These are phyloP conservation scores for Apotomis turbidana DNA, from an alignment of 2,888 invertebrate genomes.

Conservation along the genomic window DNA sequence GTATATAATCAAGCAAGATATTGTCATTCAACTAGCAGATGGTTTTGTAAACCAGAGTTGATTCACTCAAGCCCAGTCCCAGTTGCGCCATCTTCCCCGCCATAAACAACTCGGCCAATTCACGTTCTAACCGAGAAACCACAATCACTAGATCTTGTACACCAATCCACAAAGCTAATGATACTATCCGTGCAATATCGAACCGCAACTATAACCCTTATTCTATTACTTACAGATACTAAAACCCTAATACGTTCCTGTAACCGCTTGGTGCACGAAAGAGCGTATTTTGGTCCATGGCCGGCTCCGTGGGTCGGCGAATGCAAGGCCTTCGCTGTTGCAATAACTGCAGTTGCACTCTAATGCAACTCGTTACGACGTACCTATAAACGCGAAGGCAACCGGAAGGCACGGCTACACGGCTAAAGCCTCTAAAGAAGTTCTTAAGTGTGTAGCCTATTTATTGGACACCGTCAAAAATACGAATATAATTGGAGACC, in stretches of 20 bases:
- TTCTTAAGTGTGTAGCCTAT: neutral
- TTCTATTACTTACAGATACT: slow-evolving; percentile 46
- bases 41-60: slow-evolving; percentile 35
- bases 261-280: slow-evolving; percentile 66
- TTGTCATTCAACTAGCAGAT: slow-evolving; percentile 1
- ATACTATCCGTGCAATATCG: slow-evolving; percentile 22
- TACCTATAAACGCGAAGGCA: slow-evolving; percentile 27
- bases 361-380: slow-evolving; percentile 58
- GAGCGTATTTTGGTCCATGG: slow-evolving; percentile 80
- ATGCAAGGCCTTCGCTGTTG: slow-evolving; percentile 79
- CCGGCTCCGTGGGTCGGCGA: slow-evolving; percentile 73
- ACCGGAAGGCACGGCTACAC: slow-evolving; percentile 18
- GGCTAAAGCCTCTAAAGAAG: slow-evolving; percentile 9
- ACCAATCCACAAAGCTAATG: slow-evolving; percentile 40
- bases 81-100: slow-evolving; percentile 50
- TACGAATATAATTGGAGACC: too few relatives aligned
- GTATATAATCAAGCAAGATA: neutral
- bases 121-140: slow-evolving; percentile 49
- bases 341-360: slow-evolving; percentile 75
- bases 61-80: slow-evolving; percentile 27
- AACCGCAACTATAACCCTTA: slow-evolving; percentile 30
- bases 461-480: too few relatives aligned
- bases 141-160: slow-evolving; percentile 48
- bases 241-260: slow-evolving; percentile 47
- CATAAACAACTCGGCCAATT: slow-evolving; percentile 48